phyloP scores from a whole-genome alignment of 2,888 invertebrate species.

The Parapristionchus giblindavisi region DNA sequence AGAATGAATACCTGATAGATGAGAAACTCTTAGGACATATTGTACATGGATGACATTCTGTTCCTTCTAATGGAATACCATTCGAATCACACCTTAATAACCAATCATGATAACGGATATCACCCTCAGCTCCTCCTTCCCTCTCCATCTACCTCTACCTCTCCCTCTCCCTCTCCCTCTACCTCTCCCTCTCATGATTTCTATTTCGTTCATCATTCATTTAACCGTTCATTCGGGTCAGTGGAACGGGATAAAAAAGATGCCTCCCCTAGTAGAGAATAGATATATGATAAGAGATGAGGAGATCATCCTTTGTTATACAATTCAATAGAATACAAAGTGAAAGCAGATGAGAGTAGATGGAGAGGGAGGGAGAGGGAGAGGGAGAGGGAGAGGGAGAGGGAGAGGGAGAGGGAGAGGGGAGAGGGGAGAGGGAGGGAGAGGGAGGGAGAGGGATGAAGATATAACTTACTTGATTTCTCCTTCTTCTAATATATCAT shows the following conservation, averaged over 20 bases:
- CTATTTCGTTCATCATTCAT: no score
- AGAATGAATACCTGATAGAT: slow-evolving; percentile 6
- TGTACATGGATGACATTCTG: slow-evolving; percentile 12
- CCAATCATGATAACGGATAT: not conserved
- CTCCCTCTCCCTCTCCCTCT: no score
- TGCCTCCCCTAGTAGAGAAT: slow-evolving; percentile 21
- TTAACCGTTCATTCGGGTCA: slow-evolving; percentile 32
- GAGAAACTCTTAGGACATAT: slow-evolving; percentile 23
- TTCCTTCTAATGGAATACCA: not conserved
- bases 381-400: not conserved
- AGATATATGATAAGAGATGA: slow-evolving; percentile 3
- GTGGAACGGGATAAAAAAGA: slow-evolving; percentile 34
- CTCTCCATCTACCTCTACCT: no score
- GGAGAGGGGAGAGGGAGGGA: slow-evolving; percentile 1
- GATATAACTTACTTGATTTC: slow-evolving; percentile 32
- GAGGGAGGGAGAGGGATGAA: not conserved
- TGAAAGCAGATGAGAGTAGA: not conserved
- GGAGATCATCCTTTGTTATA: not conserved
- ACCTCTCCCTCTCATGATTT: not conserved
- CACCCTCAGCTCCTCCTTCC: not conserved
- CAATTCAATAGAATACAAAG: not conserved
- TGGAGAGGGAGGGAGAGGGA: not conserved
- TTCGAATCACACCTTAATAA: slow-evolving; percentile 3
- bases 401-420: not conserved
- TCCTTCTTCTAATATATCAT: slow-evolving; percentile 36